Conservation (phyloP, 2,113 vertebrate species). For the Paramormyrops kingsleyae region DNA sequence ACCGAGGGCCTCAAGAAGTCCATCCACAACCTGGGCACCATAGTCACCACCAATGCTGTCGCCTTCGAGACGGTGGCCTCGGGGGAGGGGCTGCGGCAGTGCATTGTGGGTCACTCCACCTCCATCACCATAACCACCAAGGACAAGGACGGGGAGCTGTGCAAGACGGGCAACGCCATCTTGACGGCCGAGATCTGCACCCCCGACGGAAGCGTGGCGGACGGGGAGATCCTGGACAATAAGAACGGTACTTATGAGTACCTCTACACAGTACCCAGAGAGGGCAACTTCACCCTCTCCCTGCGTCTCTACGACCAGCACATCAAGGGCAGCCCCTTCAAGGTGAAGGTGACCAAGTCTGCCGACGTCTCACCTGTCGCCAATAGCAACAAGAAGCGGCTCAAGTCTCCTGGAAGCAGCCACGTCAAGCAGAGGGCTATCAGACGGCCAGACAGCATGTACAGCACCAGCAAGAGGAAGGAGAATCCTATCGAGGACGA, state of each 20-base stretch:
- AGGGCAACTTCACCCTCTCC: conserved; percentile 80
- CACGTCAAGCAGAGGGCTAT: conserved; percentile 89
- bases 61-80: conserved; percentile 88
- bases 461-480: conserved; percentile 90
- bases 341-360: conserved; percentile 78
- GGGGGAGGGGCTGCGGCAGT: conserved; percentile 84
- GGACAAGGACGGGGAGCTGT: conserved; percentile 88
- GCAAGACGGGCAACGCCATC: conserved; percentile 87
- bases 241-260: conserved; percentile 96
- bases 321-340: conserved; percentile 91
- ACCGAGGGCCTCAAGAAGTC: conserved; percentile 92
- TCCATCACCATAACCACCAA: conserved; percentile 89
- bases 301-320: conserved; percentile 87
- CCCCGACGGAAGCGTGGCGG: conserved; percentile 70
- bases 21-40: conserved; percentile 90
- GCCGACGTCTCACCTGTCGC: conserved; percentile 73
- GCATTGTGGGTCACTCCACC: conserved; percentile 78
- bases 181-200: conserved; percentile 80
- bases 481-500: conserved; percentile 94
- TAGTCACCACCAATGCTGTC: conserved; percentile 85
- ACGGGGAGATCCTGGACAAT: conserved; percentile 88
- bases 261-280: conserved; percentile 79
- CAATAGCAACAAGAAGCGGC: conserved; percentile 80
- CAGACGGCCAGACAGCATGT: conserved; percentile 90
- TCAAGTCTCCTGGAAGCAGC: conserved; percentile 82